phyloP scores from a whole-genome alignment of 92 coral and sea anemone genomes.

The Epizoanthus ramosus region DNA sequence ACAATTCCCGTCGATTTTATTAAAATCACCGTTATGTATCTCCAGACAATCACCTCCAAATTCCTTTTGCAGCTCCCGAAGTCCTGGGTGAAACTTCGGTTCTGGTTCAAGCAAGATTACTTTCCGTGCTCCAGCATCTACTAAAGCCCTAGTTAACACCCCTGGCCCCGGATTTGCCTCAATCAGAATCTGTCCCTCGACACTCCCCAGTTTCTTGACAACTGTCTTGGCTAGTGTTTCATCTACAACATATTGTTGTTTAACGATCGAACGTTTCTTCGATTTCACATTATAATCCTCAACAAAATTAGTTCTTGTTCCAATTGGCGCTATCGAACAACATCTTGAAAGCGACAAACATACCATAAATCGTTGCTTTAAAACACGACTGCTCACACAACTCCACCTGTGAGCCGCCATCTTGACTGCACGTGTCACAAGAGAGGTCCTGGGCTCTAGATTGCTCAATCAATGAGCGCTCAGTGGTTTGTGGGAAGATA shows the following conservation, averaged over 20 bases:
- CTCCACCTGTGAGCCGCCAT: constrained; percentile 38
- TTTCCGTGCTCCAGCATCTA: constrained; percentile 81
- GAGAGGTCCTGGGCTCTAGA: neutral
- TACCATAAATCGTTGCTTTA: neutral
- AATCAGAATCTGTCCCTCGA: constrained; percentile 54
- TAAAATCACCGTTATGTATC: constrained; percentile 80
- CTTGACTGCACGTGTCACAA: neutral
- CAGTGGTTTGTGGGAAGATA: constrained; percentile 49
- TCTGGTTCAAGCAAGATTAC: constrained; percentile 93
- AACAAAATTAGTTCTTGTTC: constrained; percentile 48
- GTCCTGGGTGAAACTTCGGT: constrained; percentile 65
- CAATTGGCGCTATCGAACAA: constrained; percentile 28
- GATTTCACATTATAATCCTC: constrained; percentile 53
- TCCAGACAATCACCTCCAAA: constrained; percentile 53
- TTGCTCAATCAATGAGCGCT: neutral
- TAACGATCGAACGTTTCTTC: constrained; percentile 57
- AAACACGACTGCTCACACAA: constrained; percentile 1
- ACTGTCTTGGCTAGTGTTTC: constrained; percentile 69
- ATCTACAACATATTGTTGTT: constrained; percentile 82
- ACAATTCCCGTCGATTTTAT: constrained; percentile 87
- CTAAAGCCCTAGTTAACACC: constrained; percentile 72
- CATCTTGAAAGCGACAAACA: neutral
- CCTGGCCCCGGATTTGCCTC: constrained; percentile 95
- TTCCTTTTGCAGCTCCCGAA: constrained; percentile 64
- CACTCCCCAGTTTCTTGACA: constrained; percentile 64